A percentile compares a stretch with the other conserved stretches of the same genome.
These are phyloP conservation scores for Orchestes rusci DNA, from an alignment of 2,888 invertebrate species.

Conservation along the genomic window DNA sequence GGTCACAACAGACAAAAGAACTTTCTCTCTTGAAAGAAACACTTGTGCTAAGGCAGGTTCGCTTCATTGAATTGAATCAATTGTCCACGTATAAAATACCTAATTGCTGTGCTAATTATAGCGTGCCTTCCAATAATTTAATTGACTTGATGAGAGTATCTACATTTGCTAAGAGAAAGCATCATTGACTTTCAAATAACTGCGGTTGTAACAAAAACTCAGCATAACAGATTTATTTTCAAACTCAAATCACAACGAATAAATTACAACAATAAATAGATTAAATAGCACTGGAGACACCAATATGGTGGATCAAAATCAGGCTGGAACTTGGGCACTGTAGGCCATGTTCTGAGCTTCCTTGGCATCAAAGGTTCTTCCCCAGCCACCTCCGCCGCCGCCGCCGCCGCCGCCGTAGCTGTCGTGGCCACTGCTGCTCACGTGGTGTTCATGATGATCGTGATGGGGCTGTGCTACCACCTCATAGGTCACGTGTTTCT, in stretches of 20 bases:
- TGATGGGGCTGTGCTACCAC: constrained; percentile 67
- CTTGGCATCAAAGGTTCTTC: constrained; percentile 46
- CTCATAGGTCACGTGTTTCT: constrained; percentile 66
- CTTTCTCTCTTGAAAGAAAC: too few relatives aligned
- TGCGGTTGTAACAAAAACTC: too few relatives aligned
- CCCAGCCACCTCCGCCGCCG: constrained; percentile 64
- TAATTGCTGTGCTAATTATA: too few relatives aligned
- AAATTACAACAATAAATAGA: constrained; percentile 34
- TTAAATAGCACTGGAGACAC: constrained; percentile 29
- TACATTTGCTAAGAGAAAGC: too few relatives aligned
- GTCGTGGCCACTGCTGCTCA: constrained; percentile 39
- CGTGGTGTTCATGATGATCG: constrained; percentile 46
- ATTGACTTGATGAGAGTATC: too few relatives aligned
- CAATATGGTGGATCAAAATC: constrained; percentile 37
- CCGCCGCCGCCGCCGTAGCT: constrained; percentile 45
- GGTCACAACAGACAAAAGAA: too few relatives aligned
- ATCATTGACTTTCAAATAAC: too few relatives aligned
- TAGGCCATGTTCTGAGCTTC: constrained; percentile 56
- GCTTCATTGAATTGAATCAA: too few relatives aligned
- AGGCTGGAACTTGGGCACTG: constrained; percentile 49
- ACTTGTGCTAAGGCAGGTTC: too few relatives aligned
- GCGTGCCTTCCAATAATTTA: too few relatives aligned
- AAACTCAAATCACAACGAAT: constrained; percentile 25
- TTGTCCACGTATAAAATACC: too few relatives aligned
- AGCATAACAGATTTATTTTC: too few relatives aligned